Conservation (phyloP, 2,113 vertebrate species). For the Zosterops japonicus region DNA sequence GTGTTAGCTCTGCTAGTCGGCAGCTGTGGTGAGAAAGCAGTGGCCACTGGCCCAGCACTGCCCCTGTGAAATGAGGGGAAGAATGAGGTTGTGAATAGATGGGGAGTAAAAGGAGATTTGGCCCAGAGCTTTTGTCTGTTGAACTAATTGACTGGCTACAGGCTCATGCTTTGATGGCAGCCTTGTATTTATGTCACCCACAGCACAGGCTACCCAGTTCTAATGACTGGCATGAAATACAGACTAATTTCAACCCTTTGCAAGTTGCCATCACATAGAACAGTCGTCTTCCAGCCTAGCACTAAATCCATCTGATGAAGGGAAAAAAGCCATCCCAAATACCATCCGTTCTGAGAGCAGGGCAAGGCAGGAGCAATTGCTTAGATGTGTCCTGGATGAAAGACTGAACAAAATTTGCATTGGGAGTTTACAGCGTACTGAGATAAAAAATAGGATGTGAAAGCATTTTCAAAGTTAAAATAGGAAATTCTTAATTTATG, state of each 20-base stretch:
- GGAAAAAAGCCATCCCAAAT: background rate
- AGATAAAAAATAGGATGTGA: background rate
- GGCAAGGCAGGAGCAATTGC: background rate
- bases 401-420: background rate
- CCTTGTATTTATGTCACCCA: background rate
- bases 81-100: background rate
- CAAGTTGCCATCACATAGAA: background rate
- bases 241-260: background rate
- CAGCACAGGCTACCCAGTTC: background rate
- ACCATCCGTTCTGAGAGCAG: background rate
- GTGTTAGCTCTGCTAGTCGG: background rate
- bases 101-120: background rate
- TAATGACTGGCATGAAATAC: background rate
- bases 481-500: background rate
- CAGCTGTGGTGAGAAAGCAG: background rate
- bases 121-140: background rate
- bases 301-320: background rate
- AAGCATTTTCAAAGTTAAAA: constrained; percentile 16
- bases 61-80: background rate
- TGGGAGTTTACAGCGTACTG: background rate
- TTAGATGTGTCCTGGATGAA: background rate
- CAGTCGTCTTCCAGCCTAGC: background rate
- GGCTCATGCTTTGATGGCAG: background rate
- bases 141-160: background rate
- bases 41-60: background rate